phyloP scores from a whole-genome alignment of 2,113 vertebrate genomes.

The Fregetta grallaria region DNA sequence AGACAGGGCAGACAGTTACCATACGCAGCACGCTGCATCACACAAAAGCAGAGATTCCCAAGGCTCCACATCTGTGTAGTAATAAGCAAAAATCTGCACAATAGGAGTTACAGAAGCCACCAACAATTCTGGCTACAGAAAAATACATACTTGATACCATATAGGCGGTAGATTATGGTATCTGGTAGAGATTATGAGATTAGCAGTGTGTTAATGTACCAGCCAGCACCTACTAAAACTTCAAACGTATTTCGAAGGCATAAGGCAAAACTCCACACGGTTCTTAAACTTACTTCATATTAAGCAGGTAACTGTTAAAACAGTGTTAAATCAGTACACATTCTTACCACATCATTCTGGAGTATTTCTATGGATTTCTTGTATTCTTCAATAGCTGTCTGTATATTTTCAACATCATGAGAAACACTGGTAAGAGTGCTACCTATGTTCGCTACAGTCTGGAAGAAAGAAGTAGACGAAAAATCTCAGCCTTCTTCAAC shows the following conservation, averaged over 20 bases:
- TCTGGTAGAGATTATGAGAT: not conserved
- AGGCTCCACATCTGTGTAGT: not conserved
- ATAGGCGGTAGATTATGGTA: too few relatives aligned
- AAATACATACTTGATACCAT: not conserved
- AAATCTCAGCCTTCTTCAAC: not conserved
- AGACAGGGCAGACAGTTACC: not conserved
- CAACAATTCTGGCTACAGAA: not conserved
- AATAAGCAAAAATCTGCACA: not conserved
- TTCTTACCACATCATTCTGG: constrained; percentile 82
- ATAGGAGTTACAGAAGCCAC: not conserved
- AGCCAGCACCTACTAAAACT: not conserved
- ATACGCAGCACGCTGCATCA: not conserved
- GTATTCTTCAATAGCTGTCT: constrained; percentile 84
- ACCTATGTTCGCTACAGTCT: constrained; percentile 95
- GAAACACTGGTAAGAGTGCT: constrained; percentile 93
- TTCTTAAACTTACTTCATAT: not conserved
- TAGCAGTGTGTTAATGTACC: not conserved
- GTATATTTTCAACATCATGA: constrained; percentile 89
- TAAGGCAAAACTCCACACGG: not conserved
- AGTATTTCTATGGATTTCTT: constrained; percentile 79
- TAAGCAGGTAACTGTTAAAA: not conserved
- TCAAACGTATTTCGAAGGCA: not conserved
- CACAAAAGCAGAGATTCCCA: not conserved
- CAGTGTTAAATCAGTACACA: not conserved
- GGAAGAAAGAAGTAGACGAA: constrained; percentile 25